These are phyloP conservation scores for Grammomys dolichurus DNA, from an alignment of 2,113 vertebrate species.

Conservation along the genomic window DNA sequence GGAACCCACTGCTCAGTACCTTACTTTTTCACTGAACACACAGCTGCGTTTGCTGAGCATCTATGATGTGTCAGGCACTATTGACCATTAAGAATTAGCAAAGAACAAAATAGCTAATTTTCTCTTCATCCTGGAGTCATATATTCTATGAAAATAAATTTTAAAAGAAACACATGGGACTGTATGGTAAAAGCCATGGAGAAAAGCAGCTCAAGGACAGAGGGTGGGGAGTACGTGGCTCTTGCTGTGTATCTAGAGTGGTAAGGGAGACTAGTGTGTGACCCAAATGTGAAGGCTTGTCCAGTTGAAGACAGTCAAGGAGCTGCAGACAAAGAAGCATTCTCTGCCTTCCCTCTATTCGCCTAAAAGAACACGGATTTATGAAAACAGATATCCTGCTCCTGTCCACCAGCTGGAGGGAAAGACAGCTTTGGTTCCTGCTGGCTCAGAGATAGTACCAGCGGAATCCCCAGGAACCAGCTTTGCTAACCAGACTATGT, in stretches of 20 bases:
- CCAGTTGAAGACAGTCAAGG: background rate
- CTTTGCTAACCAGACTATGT: background rate
- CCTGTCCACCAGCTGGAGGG: background rate
- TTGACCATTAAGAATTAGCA: background rate
- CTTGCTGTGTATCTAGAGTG: background rate
- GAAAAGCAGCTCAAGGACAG: background rate
- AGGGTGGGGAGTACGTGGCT: too few relatives aligned
- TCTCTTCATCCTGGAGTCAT: background rate
- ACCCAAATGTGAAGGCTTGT: background rate
- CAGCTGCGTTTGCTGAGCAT: background rate
- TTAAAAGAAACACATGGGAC: background rate
- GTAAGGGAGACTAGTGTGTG: background rate
- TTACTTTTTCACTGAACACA: constrained; percentile 18
- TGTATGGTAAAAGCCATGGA: background rate
- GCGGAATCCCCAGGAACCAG: background rate
- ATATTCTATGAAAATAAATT: constrained; percentile 30
- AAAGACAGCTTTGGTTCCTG: background rate
- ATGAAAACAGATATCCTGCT: too few relatives aligned
- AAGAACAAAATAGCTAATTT: background rate
- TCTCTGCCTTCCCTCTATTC: background rate
- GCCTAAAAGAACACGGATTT: background rate
- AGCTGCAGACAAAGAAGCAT: background rate
- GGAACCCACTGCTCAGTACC: background rate
- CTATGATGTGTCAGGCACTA: background rate
- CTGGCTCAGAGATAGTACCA: background rate